Evolutionary conservation across 30 jellyfish, hydroid and myxozoan genomes (phyloP), one percentile per base, ranked within the genome.

Genomic region (Aurelia sp.): DNA sequence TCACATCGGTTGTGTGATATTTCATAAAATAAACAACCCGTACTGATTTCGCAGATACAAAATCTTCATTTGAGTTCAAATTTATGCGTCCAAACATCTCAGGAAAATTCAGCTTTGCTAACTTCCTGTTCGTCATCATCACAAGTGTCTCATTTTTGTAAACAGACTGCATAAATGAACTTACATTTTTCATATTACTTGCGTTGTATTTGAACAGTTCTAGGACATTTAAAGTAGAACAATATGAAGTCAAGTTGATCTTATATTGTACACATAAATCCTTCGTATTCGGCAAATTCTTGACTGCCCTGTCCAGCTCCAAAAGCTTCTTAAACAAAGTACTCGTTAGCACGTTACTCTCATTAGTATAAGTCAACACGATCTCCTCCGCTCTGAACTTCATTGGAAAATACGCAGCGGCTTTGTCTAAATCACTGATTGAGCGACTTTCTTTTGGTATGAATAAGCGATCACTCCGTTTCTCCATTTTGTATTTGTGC

Each of bases 401-500:
- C 62, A 90, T 59, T 22, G 73, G 40, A 75, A 94, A 94, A 47
- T 74, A 85, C 55, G 57, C 41, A 37, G 91, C 74, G 17, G 92
- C 97, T 59, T 89, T 76, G 41, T 71, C 96, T 10, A 94, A 67
- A 70, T 89, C 97, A 35, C 68, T 66, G 47, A 89, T 76, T 58
- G 96, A 77, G 50, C 92, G 91, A 74, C 97, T 88, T n/a, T 82
- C 84, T 47, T 84, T 94, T 47, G 99, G 99, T 12, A 84, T 90
- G 77, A 80, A 89, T 11, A 94, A 57, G 31, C 86, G 59, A 74
- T 94, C 99, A 35, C 91, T 77, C 6, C 92, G 89, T 72, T 48
- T 81, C 78, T 92, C 96, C 87, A 74, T 73, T 37, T 86, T 81
- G 78, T 78, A 64, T 30, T 66, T 66, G 50, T 61, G 86, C 55